Base-by-base conservation (phyloP, 2,113 vertebrate species). In the Phaethornis superciliosus region DNA sequence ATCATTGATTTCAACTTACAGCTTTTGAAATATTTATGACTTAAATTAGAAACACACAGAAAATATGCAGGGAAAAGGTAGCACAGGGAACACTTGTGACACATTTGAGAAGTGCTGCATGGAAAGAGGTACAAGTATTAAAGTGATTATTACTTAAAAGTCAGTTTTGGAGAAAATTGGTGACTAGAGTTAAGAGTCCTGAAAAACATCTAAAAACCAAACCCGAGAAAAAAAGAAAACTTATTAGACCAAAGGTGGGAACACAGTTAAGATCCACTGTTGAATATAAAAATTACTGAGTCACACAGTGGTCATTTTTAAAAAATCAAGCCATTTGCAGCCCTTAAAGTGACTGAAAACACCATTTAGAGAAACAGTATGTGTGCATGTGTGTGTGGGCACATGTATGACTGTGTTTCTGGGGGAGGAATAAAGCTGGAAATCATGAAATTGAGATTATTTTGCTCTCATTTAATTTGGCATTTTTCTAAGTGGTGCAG, bases 11-110 rank as follows among this genome's bases (percentile, higher is more conserved):
- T 75, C 74, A 81, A 63, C 40, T 81, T 78, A 17, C 7, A 68
- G 13, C 22, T 76, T 91, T 89, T 91, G 65, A 82, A 92, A 59
- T 92, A 85, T 87, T 88, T 90, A 87, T 72, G 32, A 32, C 71
- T 88, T 72, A 89, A 77, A 85, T 58, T 46, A 51, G 59, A 59
- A 88, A 42, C 10, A 75, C 52, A 90, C 32, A 69, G 27, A 92
- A 95, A 95, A 65, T 89, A 65, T 22, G 67, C 23, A 35, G 33
- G 23, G 64, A 59, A 78, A 91, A 81, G 55, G 44, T 15, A 88
- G 42, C 23, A 68, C 15, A 9, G 14, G 28, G 68, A 15, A 78
- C 19, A 65, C 6, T 20, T 37, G 27, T 15, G 49, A 65, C 51
- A 77, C 33, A 32, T 56, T 70, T 67, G 42, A 88, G 67, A 91